These are phyloP conservation scores for Actenoides hombroni DNA, from an alignment of 2,113 vertebrate species.

Conservation along the genomic window DNA sequence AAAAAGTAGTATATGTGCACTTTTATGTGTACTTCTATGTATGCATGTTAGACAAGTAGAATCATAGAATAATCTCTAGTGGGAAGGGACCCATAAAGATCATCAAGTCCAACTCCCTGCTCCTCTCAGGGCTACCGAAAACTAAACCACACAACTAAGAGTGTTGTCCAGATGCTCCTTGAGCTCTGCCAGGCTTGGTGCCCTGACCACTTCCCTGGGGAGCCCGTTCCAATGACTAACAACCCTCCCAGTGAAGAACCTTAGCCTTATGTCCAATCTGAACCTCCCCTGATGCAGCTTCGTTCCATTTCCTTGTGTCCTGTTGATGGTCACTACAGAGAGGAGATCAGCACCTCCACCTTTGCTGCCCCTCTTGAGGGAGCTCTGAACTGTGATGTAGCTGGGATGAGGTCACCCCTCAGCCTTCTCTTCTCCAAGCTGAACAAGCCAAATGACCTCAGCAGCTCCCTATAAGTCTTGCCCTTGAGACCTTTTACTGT, in stretches of 20 bases:
- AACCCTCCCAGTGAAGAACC: background rate
- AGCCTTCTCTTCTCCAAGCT: background rate
- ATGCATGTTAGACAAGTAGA: background rate
- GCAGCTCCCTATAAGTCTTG: no score
- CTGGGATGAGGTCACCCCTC: no score
- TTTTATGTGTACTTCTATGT: background rate
- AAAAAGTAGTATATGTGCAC: background rate
- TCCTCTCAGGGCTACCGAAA: no score
- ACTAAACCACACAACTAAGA: background rate
- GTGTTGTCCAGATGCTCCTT: background rate
- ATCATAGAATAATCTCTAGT: background rate
- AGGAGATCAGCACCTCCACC: background rate
- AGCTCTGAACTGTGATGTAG: background rate
- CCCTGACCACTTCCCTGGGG: background rate
- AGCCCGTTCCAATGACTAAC: background rate
- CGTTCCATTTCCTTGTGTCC: background rate
- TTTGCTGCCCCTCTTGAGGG: background rate
- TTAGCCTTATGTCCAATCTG: background rate
- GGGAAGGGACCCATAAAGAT: background rate
- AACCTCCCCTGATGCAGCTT: background rate
- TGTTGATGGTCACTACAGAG: background rate
- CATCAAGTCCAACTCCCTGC: background rate
- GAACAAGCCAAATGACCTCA: background rate
- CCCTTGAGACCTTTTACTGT: no score
- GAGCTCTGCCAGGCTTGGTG: background rate